Evolutionary conservation across 1,140 invertebrate genomes (phyloP), one percentile per base, ranked within the genome.

Genomic region (Wasmannia auropunctata): DNA sequence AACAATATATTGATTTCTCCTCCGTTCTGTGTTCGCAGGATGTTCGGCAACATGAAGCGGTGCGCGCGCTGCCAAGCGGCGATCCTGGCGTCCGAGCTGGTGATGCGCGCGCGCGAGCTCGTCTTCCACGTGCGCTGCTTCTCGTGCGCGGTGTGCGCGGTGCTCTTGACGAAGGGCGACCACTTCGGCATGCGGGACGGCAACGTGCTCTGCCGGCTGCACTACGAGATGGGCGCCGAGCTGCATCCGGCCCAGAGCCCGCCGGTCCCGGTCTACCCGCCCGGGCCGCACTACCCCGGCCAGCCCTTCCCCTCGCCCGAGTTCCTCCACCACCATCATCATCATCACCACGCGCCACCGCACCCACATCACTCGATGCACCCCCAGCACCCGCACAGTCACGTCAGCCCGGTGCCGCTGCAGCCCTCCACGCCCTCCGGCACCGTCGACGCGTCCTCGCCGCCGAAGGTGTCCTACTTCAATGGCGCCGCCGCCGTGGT

Each of bases 61-160:
- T 99, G 98, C 93, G 97, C 97, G 37, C 96, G 98, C 75, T 99
- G 98, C 95, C 97, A 98, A 91, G 97, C 97, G 34, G 97, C 97
- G n/a, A 98, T 99, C 85, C 97, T 97, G n/a, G 97, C 98, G 49
- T 98, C 98, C 74, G 98, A 99, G 95, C 94, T 99, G 91, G 98
- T 99, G 92, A 99, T 99, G 99, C 95, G 98, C 77, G 98, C 98
- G 4, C 96, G 98, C 19, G 98, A 98, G 89, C 96, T 98, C 88
- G 98, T 99, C 74, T 99, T 99, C 96, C 99, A 99, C 95, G 97
- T 99, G 51, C 97, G 98, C 90, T 99, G 99, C 95, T 99, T 99
- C 96, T 98, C 97, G 7, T 99, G 99, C 94, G 97, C 98, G 19
- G 97, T 98, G n/a, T 99, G 99, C 95, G 97, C 97, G 93, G 96